Base-by-base conservation (phyloP, 2,797 vertebrate genomes). In the Gadopsis marmoratus region DNA sequence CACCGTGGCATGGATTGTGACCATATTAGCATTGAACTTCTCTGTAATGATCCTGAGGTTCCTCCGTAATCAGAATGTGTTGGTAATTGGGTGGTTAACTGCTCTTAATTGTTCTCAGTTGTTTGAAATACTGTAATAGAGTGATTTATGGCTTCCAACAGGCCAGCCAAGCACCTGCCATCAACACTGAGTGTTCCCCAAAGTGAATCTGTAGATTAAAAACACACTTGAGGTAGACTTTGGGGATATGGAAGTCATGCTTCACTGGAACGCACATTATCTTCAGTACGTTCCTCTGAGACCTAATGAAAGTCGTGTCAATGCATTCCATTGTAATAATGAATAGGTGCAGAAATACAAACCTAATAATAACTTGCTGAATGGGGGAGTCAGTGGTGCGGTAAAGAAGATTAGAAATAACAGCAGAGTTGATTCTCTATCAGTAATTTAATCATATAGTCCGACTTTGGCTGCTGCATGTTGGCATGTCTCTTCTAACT, bases 371-470 rank as follows among this genome's bases (percentile, higher is more conserved):
- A 71, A 83, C 55, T 19, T 67, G 33, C 7, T 86, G 64, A 86
- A 82, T n/a, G 67, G 48, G 17, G 60, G 43, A 89, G 51, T 90
- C 83, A 88, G 58, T 62, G 21, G 60, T 55, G 85, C 61, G 10
- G 60, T 71, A 78, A 92, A 91, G 82, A 85, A 88, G 85, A 90
- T 91, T 90, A 90, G 73, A 80, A 81, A 74, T 71, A 87, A 82
- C 76, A 72, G 76, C 41, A 54, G 53, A 71, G 77, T 73, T 63
- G 53, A 84, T 79, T 75, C 71, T 56, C 60, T 82, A 80, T 92
- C 70, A 19, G 64, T 87, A 83, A 86, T 81, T 78, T 76, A 78
- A 89, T 90, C 80, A 50, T 71, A 2, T 39, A 58, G 47, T 63
- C n/a, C 53, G 71, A 81, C 73, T 78, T 86, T 72, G 70, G 53